These are phyloP conservation scores for Callitettix versicolor DNA, from an alignment of 1,140 invertebrate species.

Conservation along the genomic window DNA sequence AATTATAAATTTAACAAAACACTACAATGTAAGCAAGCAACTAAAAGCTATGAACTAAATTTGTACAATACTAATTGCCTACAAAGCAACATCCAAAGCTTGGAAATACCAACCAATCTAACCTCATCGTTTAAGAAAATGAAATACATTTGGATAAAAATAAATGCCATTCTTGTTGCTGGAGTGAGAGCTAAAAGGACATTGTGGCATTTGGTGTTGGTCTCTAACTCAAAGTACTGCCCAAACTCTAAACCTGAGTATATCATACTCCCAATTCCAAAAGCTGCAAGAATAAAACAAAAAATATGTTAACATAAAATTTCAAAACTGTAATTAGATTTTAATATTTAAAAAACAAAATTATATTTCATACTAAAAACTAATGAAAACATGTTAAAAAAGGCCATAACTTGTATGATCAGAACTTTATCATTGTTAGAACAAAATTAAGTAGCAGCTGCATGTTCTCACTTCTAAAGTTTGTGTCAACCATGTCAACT, in stretches of 20 bases:
- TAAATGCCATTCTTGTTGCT: constrained; percentile 80
- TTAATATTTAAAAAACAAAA: not conserved
- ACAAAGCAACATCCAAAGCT: not conserved
- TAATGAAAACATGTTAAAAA: too few relatives aligned
- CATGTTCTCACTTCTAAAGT: too few relatives aligned
- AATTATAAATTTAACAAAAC: too few relatives aligned
- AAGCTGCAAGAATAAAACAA: constrained; percentile 46
- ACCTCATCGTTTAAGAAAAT: constrained; percentile 90
- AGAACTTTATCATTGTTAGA: too few relatives aligned
- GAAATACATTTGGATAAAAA: constrained; percentile 92
- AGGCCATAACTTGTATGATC: too few relatives aligned
- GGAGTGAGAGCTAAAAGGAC: constrained; percentile 77
- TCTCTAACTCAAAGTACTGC: constrained; percentile 81
- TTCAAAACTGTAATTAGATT: not conserved
- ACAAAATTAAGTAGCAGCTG: too few relatives aligned
- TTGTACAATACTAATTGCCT: too few relatives aligned
- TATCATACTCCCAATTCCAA: constrained; percentile 90
- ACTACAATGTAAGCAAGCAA: constrained; percentile 8
- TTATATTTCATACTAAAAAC: too few relatives aligned
- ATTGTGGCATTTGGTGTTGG: constrained; percentile 75
- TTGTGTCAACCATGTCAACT: too few relatives aligned
- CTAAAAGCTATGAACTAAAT: not conserved
- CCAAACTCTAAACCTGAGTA: constrained; percentile 89
- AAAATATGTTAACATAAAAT: constrained; percentile 1
- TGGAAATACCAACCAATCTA: constrained; percentile 21